These are phyloP conservation scores for Drosophila pseudotakahashii DNA, from an alignment of 2,888 invertebrate species.

Conservation along the genomic window DNA sequence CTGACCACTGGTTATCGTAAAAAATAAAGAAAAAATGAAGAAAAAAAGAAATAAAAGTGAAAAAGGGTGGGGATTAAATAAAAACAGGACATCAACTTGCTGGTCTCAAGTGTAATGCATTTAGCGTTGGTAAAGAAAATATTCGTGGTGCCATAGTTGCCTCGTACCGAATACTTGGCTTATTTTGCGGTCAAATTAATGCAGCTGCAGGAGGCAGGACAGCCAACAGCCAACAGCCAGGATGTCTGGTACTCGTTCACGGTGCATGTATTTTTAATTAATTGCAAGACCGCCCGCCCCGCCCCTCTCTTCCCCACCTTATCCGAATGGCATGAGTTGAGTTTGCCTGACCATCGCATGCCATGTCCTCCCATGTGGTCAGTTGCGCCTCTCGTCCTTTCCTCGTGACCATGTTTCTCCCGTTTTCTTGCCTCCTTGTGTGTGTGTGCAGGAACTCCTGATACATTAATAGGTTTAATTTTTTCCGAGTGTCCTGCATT, in stretches of 20 bases:
- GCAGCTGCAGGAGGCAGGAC: slow-evolving; percentile 33
- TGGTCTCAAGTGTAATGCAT: slow-evolving; percentile 59
- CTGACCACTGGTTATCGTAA: slow-evolving; percentile 49
- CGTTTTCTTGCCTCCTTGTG: slow-evolving; percentile 9
- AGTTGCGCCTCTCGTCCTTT: slow-evolving; percentile 8
- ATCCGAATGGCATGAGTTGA: slow-evolving; percentile 11
- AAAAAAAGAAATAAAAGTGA: neutral
- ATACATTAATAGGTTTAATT: slow-evolving; percentile 40
- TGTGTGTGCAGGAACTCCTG: slow-evolving; percentile 14
- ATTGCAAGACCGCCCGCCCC: slow-evolving; percentile 63
- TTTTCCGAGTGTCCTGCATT: slow-evolving; percentile 14
- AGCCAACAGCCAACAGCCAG: slow-evolving; percentile 35
- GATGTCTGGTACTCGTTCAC: slow-evolving; percentile 61
- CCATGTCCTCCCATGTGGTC: slow-evolving; percentile 48
- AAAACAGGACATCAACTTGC: slow-evolving; percentile 18
- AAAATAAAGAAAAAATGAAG: slow-evolving; percentile 7
- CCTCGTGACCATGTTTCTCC: slow-evolving; percentile 2
- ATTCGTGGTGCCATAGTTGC: slow-evolving; percentile 33
- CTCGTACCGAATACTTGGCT: slow-evolving; percentile 36
- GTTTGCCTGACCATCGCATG: slow-evolving; percentile 27
- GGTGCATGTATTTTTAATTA: slow-evolving; percentile 80
- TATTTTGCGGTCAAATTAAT: slow-evolving; percentile 68
- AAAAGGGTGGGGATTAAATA: neutral
- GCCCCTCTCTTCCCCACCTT: slow-evolving; percentile 6
- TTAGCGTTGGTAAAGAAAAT: slow-evolving; percentile 55